Conservation (phyloP, 2,113 vertebrate species). For the Sorex araneus region DNA sequence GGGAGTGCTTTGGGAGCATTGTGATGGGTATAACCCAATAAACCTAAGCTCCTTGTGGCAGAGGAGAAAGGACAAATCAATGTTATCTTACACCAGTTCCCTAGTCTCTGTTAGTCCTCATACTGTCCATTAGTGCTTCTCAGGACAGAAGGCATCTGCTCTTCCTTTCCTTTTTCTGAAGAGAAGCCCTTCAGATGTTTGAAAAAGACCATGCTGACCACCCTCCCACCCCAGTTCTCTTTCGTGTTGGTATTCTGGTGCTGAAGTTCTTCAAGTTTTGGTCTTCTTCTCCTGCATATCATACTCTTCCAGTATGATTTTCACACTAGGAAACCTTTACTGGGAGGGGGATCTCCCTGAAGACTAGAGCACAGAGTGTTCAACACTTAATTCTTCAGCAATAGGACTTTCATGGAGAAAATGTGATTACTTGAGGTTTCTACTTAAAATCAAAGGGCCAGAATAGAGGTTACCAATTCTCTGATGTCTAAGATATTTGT, state of each 20-base stretch:
- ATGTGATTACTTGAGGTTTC: background rate
- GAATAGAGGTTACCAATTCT: background rate
- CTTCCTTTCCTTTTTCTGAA: background rate
- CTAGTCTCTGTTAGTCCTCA: too few relatives aligned
- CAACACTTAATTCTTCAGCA: background rate
- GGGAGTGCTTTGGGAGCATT: too few relatives aligned
- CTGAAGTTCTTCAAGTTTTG: background rate
- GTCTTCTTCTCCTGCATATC: background rate
- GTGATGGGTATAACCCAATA: too few relatives aligned
- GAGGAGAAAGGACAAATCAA: too few relatives aligned
- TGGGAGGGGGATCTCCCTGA: background rate
- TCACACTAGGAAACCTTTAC: background rate
- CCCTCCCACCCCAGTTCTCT: background rate
- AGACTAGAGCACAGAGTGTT: background rate
- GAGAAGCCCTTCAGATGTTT: constrained; percentile 26
- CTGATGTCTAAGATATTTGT: background rate
- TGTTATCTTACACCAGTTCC: too few relatives aligned
- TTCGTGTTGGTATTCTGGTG: background rate
- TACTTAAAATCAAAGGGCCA: background rate
- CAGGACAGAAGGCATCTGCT: background rate
- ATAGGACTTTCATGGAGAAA: background rate
- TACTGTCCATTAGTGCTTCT: too few relatives aligned
- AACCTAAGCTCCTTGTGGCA: too few relatives aligned
- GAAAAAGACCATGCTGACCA: background rate
- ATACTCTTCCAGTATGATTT: background rate